A percentile compares a stretch with the other conserved stretches of the same genome.
These are phyloP conservation scores for Augochlora pura DNA, from an alignment of 1,140 invertebrate genomes.

Conservation along the genomic window DNA sequence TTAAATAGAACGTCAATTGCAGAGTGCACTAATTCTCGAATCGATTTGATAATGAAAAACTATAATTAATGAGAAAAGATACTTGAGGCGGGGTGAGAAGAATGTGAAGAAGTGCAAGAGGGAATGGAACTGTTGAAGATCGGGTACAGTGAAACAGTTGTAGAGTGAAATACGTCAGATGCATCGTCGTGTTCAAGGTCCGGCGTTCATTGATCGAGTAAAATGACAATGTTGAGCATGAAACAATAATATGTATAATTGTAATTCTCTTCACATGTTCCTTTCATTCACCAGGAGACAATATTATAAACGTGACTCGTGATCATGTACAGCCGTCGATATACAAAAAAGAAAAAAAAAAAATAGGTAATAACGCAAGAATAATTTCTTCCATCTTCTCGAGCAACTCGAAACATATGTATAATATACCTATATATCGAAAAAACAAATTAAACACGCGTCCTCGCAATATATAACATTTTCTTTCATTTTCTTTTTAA, in stretches of 20 bases:
- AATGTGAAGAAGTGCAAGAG: neutral
- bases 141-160: conserved; percentile 16
- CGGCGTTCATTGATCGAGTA: conserved; percentile 25
- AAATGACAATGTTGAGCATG: conserved; percentile 48
- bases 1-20: too few species aligned
- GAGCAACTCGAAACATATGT: conserved; percentile 23
- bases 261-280: conserved; percentile 49
- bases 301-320: conserved; percentile 31
- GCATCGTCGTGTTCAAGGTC: conserved; percentile 32
- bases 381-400: conserved; percentile 9
- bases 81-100: neutral
- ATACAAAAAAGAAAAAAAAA: conserved; percentile 38
- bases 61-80: too few species aligned
- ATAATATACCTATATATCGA: neutral
- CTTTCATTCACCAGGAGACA: conserved; percentile 35
- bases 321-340: conserved; percentile 24
- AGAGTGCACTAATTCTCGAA: too few species aligned
- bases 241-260: conserved; percentile 50
- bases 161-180: conserved; percentile 12
- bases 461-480: conserved; percentile 28
- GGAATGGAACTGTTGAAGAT: neutral
- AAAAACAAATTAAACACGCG: conserved; percentile 24
- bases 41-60: too few species aligned
- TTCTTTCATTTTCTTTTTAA: conserved; percentile 3
- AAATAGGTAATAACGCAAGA: conserved; percentile 31